These are phyloP conservation scores for Trichoplax adhaerens DNA, from an alignment of 37 sponge, comb jelly and placozoan genomes.

Conservation along the genomic window DNA sequence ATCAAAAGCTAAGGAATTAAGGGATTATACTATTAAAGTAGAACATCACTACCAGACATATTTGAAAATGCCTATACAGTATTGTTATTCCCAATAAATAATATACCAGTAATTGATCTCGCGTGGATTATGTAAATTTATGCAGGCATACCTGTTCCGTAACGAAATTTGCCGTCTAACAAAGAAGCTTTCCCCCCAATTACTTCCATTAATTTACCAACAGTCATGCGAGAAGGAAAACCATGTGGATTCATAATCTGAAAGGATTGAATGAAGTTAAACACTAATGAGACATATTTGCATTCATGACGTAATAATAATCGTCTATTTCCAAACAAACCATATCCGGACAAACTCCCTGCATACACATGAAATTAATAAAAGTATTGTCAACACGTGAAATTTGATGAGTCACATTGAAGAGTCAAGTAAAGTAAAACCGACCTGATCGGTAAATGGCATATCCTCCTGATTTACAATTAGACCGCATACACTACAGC, in stretches of 20 bases:
- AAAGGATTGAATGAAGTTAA: background rate
- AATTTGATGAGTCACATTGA: background rate
- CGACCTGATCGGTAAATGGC: conserved; percentile 66
- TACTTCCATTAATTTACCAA: conserved; percentile 93
- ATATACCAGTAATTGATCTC: conserved; percentile 1
- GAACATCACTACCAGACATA: background rate
- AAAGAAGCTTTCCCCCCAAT: conserved; percentile 87
- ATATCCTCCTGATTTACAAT: conserved; percentile 92
- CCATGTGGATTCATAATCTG: conserved; percentile 99
- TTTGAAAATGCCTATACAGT: background rate
- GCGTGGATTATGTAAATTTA: background rate
- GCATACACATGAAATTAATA: background rate
- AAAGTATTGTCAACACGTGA: background rate
- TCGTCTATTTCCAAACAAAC: background rate
- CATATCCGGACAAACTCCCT: conserved; percentile 17
- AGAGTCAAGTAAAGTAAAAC: background rate
- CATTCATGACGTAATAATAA: too few relatives aligned
- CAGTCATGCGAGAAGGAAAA: conserved; percentile 97
- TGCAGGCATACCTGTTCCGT: conserved; percentile 39
- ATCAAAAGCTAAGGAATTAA: conserved; percentile 44
- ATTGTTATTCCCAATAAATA: too few relatives aligned
- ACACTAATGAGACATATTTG: background rate
- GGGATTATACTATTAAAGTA: background rate
- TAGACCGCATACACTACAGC: conserved; percentile 61
- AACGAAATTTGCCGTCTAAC: conserved; percentile 71